These are phyloP conservation scores for Caenorhabditis wallacei DNA, from an alignment of 2,888 invertebrate species.

Conservation along the genomic window DNA sequence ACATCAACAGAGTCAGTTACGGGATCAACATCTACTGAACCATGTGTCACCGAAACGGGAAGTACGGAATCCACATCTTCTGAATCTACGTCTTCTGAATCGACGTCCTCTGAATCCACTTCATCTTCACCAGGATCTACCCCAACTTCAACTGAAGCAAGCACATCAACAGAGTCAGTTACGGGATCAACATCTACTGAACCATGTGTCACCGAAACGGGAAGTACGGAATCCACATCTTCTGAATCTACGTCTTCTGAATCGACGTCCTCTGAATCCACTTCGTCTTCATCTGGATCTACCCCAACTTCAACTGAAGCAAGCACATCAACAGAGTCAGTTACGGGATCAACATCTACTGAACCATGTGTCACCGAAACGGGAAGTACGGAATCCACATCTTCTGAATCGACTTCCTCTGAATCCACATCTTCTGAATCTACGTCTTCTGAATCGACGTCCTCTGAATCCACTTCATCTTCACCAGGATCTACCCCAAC, in stretches of 20 bases:
- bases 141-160: not conserved
- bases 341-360: not conserved
- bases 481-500: not conserved
- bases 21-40: not conserved
- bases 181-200: not conserved
- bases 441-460: not conserved
- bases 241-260: too few relatives aligned
- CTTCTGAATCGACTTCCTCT: not conserved
- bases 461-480: not conserved
- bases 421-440: too few relatives aligned
- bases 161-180: not conserved
- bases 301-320: not conserved
- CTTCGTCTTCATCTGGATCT: not conserved
- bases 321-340: not conserved
- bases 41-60: not conserved
- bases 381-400: not conserved
- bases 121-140: not conserved
- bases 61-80: not conserved
- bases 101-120: too few relatives aligned
- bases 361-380: constrained; percentile 1
- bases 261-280: not conserved
- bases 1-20: not conserved
- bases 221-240: not conserved
- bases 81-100: too few relatives aligned
- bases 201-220: not conserved